phyloP scores from a whole-genome alignment of 1,140 invertebrate genomes.

The Drosophila gunungcola region DNA sequence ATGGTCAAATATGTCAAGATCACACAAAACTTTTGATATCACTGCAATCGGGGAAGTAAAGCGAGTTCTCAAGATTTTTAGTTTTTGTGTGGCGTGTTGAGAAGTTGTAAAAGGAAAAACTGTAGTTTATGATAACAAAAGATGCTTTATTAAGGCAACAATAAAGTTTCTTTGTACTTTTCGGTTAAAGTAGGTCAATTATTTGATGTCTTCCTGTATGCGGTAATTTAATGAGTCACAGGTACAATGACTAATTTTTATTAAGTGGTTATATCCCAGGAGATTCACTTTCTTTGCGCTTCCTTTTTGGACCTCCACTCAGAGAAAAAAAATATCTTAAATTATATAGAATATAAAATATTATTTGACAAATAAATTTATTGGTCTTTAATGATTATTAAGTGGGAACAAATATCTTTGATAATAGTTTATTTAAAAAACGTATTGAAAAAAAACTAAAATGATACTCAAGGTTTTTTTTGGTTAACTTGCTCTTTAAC shows the following conservation, averaged over 20 bases:
- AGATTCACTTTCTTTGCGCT: neutral
- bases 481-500: no score
- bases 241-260: constrained; percentile 4
- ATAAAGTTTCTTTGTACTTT: constrained; percentile 12
- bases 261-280: neutral
- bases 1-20: constrained; percentile 47
- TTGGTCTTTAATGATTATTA: no score
- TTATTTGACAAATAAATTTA: no score
- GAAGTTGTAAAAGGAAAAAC: constrained; percentile 10
- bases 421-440: no score
- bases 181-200: constrained; percentile 28
- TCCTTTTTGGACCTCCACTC: neutral
- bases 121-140: constrained; percentile 33
- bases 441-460: no score
- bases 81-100: neutral
- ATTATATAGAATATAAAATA: no score
- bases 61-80: neutral
- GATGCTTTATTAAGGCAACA: constrained; percentile 17
- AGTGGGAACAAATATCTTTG: no score
- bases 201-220: constrained; percentile 16
- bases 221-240: neutral
- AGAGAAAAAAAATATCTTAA: neutral
- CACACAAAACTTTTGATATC: constrained; percentile 24
- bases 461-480: no score
- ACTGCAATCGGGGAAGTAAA: constrained; percentile 24